Evolutionary conservation across 2,113 vertebrate genomes (phyloP), one percentile per base, ranked within the genome.

Genomic region (Galemys pyrenaicus): DNA sequence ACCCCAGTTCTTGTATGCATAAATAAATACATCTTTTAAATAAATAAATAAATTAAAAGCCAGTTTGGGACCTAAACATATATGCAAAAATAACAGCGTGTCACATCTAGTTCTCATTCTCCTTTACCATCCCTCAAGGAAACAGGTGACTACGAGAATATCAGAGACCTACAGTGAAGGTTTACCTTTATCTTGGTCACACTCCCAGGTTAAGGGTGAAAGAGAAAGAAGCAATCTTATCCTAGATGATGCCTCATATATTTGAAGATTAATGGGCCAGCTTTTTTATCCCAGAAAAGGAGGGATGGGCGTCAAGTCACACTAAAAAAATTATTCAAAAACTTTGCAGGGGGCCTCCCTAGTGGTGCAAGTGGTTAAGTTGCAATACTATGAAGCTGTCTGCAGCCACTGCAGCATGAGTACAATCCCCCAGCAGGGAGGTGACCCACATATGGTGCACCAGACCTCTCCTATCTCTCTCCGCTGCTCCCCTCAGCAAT

Each of bases 291-390:
- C 49, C 67, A 68, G 56, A 67, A 73, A 74, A 80, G 16, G 17
- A 39, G 1, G 22, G 11, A 54, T 15, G 22, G 9, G 17, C 54
- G 41, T 64, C 15, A 81, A 81, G 39, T 74, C 46, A 74, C 51
- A 82, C 51, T 77, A 81, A 82, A 54, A 94, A 87, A 71, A n/a
- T 51, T n/a, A 79, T 26, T 73, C 56, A 73, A 65, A 85, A 92
- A 15, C 28, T 67, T 80, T 85, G 5, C 54, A 85, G n/a, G n/a
- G n/a, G n/a, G n/a, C n/a, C n/a, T n/a, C n/a, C n/a, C n/a, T n/a
- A n/a, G n/a, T n/a, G n/a, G n/a, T n/a, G n/a, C n/a, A n/a, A n/a
- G n/a, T n/a, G n/a, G n/a, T n/a, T n/a, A n/a, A n/a, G n/a, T n/a
- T n/a, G n/a, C n/a, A n/a, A n/a, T n/a, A n/a, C n/a, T n/a, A n/a